Evolutionary conservation across 2,888 invertebrate species (phyloP).

Genomic region (Drosophila nigritarsus): DNA sequence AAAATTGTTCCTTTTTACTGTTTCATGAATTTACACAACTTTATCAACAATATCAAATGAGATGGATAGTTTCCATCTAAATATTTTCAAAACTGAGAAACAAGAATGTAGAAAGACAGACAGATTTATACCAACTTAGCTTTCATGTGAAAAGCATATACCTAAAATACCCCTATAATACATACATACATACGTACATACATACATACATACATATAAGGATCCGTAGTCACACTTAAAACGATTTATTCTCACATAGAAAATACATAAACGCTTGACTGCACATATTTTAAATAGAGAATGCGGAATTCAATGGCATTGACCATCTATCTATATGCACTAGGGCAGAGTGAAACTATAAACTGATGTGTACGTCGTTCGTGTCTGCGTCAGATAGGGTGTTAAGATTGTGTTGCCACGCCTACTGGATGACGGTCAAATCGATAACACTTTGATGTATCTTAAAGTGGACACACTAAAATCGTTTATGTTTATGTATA

Average conservation of each 20-base stretch:
- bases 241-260: slow-evolving; percentile 1
- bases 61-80: not conserved
- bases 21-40: not conserved
- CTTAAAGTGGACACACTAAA: not conserved
- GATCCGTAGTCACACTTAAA: not conserved
- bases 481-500: not conserved
- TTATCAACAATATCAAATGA: not conserved
- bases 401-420: not conserved
- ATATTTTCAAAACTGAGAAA: not conserved
- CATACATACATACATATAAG: not conserved
- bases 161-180: not conserved
- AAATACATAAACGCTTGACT: not conserved
- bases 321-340: not conserved
- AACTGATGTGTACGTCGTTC: not conserved
- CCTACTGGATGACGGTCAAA: not conserved
- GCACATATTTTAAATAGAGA: slow-evolving; percentile 3
- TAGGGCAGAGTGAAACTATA: not conserved
- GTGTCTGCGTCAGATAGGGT: not conserved
- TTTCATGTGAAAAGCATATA: not conserved
- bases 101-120: not conserved
- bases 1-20: not conserved
- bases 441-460: not conserved
- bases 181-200: too few relatives aligned
- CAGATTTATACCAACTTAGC: not conserved
- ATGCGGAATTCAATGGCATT: not conserved